Conservation (phyloP, 2,113 vertebrate species). For the Mustela lutreola region DNA sequence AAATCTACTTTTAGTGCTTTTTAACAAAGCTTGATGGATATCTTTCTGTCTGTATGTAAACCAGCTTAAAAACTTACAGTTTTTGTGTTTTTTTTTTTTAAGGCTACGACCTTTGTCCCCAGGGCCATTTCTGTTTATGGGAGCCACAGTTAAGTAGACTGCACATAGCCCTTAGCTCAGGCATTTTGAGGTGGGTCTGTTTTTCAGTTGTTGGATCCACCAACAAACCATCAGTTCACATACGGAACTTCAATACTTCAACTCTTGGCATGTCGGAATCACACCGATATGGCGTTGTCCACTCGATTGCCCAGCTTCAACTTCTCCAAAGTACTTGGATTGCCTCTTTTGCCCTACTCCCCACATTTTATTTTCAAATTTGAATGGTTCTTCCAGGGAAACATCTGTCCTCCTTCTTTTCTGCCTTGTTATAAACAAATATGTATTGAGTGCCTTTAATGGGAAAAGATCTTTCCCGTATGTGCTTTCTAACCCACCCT, state of each 20-base stretch:
- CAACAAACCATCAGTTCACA: background rate
- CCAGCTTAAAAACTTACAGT: background rate
- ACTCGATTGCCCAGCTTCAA: background rate
- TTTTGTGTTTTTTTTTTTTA: background rate
- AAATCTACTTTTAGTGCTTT: constrained; percentile 72
- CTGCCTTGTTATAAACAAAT: background rate
- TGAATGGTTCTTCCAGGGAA: background rate
- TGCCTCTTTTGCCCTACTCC: background rate
- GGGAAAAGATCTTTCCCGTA: background rate
- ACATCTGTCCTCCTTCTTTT: background rate
- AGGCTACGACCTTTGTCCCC: background rate
- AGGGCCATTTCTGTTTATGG: background rate
- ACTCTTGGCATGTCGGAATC: background rate
- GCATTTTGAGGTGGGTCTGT: background rate
- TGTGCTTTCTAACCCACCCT: background rate
- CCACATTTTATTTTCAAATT: background rate
- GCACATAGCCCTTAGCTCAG: background rate
- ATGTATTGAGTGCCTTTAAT: background rate
- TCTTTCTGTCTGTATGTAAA: background rate
- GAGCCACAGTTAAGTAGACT: background rate
- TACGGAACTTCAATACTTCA: background rate
- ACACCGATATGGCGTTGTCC: background rate
- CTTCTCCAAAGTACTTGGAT: background rate
- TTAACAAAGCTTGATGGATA: background rate
- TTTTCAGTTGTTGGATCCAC: background rate